Evolutionary conservation across 2,888 invertebrate genomes (phyloP), one percentile per base, ranked within the genome.

Genomic region (Rapana venosa): DNA sequence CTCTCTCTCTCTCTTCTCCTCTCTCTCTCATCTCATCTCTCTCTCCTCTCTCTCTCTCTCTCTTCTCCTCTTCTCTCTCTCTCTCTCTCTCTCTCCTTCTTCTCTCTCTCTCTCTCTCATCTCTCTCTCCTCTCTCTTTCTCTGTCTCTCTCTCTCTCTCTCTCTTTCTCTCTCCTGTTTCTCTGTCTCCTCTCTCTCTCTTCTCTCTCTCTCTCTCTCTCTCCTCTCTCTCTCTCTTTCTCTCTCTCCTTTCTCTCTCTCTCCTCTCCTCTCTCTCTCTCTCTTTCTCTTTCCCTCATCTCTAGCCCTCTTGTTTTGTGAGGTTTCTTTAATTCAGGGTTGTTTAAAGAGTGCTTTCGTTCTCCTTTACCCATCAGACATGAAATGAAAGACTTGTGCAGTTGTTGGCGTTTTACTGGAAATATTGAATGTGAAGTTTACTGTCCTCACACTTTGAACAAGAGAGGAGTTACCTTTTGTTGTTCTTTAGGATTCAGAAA

Each of bases 91-190:
- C 61, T 61, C 61, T 22, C 26, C 74, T 74, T n/a, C 26, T 5
- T 79, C 79, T 79, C 32, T 79, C 35, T 32, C 79, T 79, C 79
- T 79, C 79, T 79, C 32, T 79, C 79, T 79, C 79, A 35, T 32
- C 35, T 15, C 20, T 20, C 20, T 20, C 20, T 20, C 32, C 79
- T 32, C 35, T 32, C 79, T 79, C 35, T 20, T 17, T 35, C 32
- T 79, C 79, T 35, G 6, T 79, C 79, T 79, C 79, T 79, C 79
- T 79, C 79, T 35, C 79, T 32, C 35, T 35, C 79, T 35, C 35
- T 35, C 35, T 35, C 35, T 20, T 35, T 32, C 20, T 15, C 35
- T 32, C 11, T 35, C 79, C 17, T 32, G 5, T 30, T 32, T 30
- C 30, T 32, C 30, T 30, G 6, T 30, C 77, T 77, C 17, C 77